Conservation (phyloP, 2,113 vertebrate species). For the Anhinga anhinga region DNA sequence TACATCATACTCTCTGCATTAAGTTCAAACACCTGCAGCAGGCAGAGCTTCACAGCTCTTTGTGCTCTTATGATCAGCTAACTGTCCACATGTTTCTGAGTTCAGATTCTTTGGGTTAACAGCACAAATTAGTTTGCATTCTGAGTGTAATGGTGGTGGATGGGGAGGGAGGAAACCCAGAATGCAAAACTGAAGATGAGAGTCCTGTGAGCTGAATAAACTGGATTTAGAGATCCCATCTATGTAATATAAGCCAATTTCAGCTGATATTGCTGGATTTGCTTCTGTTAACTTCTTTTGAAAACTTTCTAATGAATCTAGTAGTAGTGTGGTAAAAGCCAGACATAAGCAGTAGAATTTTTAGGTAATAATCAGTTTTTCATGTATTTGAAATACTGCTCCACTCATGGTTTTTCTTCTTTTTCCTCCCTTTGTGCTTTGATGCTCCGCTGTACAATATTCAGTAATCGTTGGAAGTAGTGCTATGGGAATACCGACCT, state of each 20-base stretch:
- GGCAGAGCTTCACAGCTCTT: not conserved
- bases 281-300: not conserved
- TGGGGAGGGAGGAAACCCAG: not conserved
- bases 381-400: not conserved
- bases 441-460: not conserved
- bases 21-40: not conserved
- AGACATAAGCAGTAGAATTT: not conserved
- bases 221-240: not conserved
- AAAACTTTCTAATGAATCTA: not conserved
- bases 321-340: not conserved
- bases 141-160: not conserved
- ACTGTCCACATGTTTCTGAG: not conserved
- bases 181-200: not conserved
- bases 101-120: not conserved
- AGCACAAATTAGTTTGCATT: not conserved
- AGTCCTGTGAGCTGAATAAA: not conserved
- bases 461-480: not conserved
- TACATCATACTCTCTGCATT: not conserved
- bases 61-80: not conserved
- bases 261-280: not conserved
- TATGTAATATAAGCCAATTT: not conserved
- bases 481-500: not conserved
- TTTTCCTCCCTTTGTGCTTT: not conserved
- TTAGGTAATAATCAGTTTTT: not conserved
- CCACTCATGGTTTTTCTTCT: not conserved